These are phyloP conservation scores for Mystacornis crossleyi DNA, from an alignment of 2,113 vertebrate genomes.

Conservation along the genomic window DNA sequence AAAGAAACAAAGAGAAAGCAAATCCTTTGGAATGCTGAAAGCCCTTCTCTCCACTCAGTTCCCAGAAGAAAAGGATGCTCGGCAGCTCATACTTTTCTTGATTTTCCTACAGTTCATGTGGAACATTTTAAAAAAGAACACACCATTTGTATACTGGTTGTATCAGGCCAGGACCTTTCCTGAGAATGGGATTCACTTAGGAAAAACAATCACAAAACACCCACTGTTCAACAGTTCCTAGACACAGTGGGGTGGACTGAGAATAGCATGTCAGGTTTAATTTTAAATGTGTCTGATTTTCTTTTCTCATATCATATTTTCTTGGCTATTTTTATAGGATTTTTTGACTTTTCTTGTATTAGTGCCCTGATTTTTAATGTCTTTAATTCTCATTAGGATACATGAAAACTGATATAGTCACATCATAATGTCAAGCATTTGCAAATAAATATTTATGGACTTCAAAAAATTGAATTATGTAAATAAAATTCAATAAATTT, in stretches of 20 bases:
- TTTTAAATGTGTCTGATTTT: not conserved
- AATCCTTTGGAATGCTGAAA: not conserved
- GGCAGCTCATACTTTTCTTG: not conserved
- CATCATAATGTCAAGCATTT: not conserved
- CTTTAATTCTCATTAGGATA: not conserved
- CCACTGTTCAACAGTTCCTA: not conserved
- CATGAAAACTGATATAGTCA: not conserved
- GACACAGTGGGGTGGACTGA: not conserved
- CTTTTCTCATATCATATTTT: not conserved
- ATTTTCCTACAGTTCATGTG: not conserved
- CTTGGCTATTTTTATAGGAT: not conserved
- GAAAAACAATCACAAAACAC: not conserved
- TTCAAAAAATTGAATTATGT: not conserved
- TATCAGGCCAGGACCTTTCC: not conserved
- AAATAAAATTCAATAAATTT: not conserved
- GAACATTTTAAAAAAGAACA: not conserved
- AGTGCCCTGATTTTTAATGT: not conserved
- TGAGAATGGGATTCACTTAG: not conserved
- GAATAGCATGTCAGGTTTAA: not conserved
- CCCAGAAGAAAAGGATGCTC: not conserved
- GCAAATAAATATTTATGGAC: constrained; percentile 13
- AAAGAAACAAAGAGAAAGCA: not conserved
- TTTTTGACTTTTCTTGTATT: not conserved
- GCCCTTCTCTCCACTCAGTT: not conserved
- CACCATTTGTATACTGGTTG: not conserved